Base-by-base conservation (phyloP, 2,113 vertebrate genomes). In the Acinonyx jubatus region DNA sequence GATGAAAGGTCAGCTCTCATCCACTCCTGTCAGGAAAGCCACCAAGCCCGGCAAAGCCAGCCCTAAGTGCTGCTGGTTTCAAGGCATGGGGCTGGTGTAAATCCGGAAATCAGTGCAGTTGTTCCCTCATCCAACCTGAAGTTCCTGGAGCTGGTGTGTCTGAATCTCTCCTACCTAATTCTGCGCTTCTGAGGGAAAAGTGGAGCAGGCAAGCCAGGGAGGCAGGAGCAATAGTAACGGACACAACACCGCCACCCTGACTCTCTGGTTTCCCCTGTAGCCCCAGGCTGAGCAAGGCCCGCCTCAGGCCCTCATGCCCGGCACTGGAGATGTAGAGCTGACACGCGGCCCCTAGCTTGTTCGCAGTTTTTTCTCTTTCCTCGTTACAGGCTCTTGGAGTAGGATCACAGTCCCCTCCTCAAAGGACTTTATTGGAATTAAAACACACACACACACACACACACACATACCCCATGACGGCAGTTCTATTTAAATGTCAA, bases 401-500 rank as follows among this genome's bases (percentile, higher is more conserved):
- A 71, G 45, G n/a, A 85, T 69, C 90, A 57, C 27, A 88, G 52
- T 76, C 52, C 82, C 13, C 36, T 89, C 50, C 78, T 94, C 81
- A 68, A 61, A 94, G 92, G 63, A 27, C 66, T 93, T 88, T 57
- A 78, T 15, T 91, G 87, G 86, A 94, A 91, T 89, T 78, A 38
- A 74, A 57, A 81, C n/a, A 57, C n/a, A 27, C 38, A 4, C 33
- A 9, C 5, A 16, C 11, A 4, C 15, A 4, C n/a, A 7, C 38
- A 2, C 41, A 66, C 7, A 19, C 38, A 41, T 33, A n/a, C 65
- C 1, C 76, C n/a, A 21, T 11, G 80, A 91, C 88, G 87, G 68
- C 90, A 65, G 50, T 80, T 96, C 36, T 85, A 38, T 93, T 96
- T 96, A 79, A 86, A 82, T 89, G 79, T 89, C 82, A 92, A 97